Evolutionary conservation across 2,113 vertebrate genomes (phyloP), one percentile per base, ranked within the genome.

Genomic region (Cavia aperea): DNA sequence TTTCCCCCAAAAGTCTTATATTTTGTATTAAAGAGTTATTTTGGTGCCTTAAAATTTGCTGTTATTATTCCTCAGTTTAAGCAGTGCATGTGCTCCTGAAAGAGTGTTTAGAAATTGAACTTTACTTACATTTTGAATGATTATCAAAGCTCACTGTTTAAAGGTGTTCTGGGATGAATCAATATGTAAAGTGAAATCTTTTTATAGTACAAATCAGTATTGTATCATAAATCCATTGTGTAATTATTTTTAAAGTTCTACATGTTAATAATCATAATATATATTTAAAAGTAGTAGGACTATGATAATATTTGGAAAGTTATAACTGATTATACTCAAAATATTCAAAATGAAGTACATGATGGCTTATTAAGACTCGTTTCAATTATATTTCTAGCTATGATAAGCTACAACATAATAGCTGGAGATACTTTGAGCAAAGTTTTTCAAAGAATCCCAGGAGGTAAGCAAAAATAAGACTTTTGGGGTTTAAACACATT

Each of bases 331-430:
- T 75, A 36, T 29, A 90, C 84, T 95, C 4, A 92, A 91, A 95
- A 58, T 81, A 93, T 75, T 93, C 33, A 83, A 73, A 46, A 81
- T 86, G 14, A 94, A 82, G 26, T 66, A 78, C 92, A 29, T 81
- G 15, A 92, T 60, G 43, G 66, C 5, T 94, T 89, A 83, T 70
- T 96, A 90, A 88, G 62, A 93, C 26, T 56, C 62, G 33, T 82
- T 96, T 58, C 84, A 65, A 93, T 92, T 97, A 96, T 94, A 60
- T 96, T 97, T 94, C 95, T 95, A 99, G 99, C 99, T 84, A 99
- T 99, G 99, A 98, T 99, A 95, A 99, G 99, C 97, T 99, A 99
- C 97, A 99, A 99, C 97, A 99, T 99, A 96, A 98, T 99, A 97
- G 98, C 98, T 90, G 99, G 98, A 95, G 99, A 99, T 94, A 99